Percentiles rank a stretch among this genome's conserved stretches.
Evolutionary conservation across 2,113 vertebrate species (phyloP).

Genomic region (Triplophysa siluroides): DNA sequence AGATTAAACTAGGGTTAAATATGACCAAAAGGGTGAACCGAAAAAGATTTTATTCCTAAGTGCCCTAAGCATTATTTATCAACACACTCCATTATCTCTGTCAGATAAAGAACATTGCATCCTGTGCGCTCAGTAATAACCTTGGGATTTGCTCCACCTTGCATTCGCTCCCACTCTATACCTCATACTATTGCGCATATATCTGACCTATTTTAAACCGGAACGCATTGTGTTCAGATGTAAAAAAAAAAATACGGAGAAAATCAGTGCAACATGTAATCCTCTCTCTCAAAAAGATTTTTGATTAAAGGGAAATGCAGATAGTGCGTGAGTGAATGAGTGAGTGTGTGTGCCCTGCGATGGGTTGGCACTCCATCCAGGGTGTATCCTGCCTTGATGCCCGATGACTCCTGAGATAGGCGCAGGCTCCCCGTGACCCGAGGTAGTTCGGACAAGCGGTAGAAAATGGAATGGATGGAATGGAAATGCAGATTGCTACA

Average conservation of each 20-base stretch:
- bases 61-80: not conserved
- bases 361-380: too few species aligned
- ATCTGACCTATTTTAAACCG: constrained; percentile 43
- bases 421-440: too few species aligned
- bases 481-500: constrained; percentile 29
- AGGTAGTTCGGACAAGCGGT: too few species aligned
- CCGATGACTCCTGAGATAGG: too few species aligned
- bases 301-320: constrained; percentile 40
- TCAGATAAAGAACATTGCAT: not conserved
- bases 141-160: constrained; percentile 17
- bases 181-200: not conserved
- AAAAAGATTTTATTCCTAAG: not conserved
- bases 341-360: too few species aligned
- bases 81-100: not conserved
- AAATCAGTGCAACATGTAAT: constrained; percentile 44
- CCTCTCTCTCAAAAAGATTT: constrained; percentile 38
- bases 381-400: too few species aligned
- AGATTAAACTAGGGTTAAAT: not conserved
- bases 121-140: not conserved
- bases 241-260: constrained; percentile 37
- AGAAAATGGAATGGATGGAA: too few species aligned
- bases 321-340: too few species aligned
- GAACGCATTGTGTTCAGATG: constrained; percentile 47
- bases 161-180: not conserved
- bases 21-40: not conserved